Evolutionary conservation across 2,888 invertebrate species (phyloP).

Genomic region (Drosophila neotestacea): DNA sequence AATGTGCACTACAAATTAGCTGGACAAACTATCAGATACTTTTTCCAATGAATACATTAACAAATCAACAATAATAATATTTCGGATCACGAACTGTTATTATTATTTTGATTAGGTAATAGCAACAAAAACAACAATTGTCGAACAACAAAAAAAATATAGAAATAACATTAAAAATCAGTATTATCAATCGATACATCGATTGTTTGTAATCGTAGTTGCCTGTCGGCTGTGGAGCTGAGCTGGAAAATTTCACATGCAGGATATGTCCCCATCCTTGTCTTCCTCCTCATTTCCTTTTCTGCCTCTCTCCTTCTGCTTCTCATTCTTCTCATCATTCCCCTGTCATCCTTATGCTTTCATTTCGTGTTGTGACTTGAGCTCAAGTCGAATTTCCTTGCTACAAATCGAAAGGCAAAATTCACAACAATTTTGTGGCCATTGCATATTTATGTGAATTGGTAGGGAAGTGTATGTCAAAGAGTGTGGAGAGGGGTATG

Average conservation of each 20-base stretch:
- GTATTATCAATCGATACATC: constrained; percentile 68
- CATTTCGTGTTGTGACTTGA: constrained; percentile 15
- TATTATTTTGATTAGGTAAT: constrained; percentile 31
- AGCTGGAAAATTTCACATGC: constrained; percentile 36
- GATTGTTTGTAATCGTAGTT: constrained; percentile 45
- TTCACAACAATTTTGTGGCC: constrained; percentile 60
- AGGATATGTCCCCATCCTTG: constrained; percentile 26
- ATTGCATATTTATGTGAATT: constrained; percentile 56
- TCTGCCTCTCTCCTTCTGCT: background rate
- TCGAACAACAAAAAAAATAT: background rate
- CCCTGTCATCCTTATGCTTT: background rate
- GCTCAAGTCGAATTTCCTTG: constrained; percentile 26
- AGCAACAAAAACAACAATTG: background rate
- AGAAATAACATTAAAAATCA: constrained; percentile 29
- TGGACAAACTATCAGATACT: constrained; percentile 16
- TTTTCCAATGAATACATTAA: constrained; percentile 14
- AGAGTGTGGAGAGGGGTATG: background rate
- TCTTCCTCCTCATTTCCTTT: background rate
- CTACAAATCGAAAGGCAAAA: constrained; percentile 30
- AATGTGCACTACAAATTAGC: constrained; percentile 18
- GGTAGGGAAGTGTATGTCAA: background rate
- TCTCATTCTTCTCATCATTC: background rate
- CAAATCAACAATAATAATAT: constrained; percentile 12
- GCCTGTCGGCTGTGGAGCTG: constrained; percentile 5
- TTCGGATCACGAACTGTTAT: constrained; percentile 8